phyloP scores from a whole-genome alignment of 2,888 invertebrate genomes.

The Cephus sareptanus region DNA sequence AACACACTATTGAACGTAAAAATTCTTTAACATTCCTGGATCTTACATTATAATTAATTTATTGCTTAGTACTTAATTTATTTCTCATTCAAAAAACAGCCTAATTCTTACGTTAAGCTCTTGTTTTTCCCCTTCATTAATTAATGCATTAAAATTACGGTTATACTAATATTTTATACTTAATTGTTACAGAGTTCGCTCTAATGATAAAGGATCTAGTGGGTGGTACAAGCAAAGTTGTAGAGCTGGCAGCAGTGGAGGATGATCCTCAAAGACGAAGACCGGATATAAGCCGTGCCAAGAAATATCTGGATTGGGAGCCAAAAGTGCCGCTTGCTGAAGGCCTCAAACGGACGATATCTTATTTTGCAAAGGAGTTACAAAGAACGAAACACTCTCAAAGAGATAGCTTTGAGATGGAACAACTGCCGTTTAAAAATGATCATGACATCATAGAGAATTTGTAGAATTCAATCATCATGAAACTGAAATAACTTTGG shows the following conservation, averaged over 20 bases:
- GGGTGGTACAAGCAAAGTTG: constrained; percentile 87
- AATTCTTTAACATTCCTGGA: constrained; percentile 7
- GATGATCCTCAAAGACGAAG: constrained; percentile 96
- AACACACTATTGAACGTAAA: constrained; percentile 91
- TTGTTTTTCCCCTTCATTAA: not conserved
- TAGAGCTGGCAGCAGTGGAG: constrained; percentile 86
- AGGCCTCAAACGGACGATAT: constrained; percentile 91
- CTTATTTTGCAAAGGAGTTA: constrained; percentile 93
- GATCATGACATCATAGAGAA: constrained; percentile 61
- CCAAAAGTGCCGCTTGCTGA: constrained; percentile 88
- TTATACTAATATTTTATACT: not conserved
- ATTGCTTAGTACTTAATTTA: not conserved
- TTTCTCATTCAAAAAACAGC: not conserved
- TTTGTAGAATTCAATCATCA: constrained; percentile 31
- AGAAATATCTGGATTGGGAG: constrained; percentile 87
- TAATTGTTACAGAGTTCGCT: constrained; percentile 79
- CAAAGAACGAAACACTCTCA: constrained; percentile 72
- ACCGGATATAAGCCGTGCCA: constrained; percentile 93
- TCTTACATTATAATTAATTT: constrained; percentile 12
- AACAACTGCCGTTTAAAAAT: constrained; percentile 50
- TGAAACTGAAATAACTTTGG: not conserved
- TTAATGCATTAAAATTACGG: not conserved
- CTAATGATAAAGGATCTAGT: constrained; percentile 85
- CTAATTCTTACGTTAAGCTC: not conserved
- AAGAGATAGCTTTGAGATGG: constrained; percentile 64